phyloP scores from a whole-genome alignment of 23 tunicate species.

The Trididemnum clinides region DNA sequence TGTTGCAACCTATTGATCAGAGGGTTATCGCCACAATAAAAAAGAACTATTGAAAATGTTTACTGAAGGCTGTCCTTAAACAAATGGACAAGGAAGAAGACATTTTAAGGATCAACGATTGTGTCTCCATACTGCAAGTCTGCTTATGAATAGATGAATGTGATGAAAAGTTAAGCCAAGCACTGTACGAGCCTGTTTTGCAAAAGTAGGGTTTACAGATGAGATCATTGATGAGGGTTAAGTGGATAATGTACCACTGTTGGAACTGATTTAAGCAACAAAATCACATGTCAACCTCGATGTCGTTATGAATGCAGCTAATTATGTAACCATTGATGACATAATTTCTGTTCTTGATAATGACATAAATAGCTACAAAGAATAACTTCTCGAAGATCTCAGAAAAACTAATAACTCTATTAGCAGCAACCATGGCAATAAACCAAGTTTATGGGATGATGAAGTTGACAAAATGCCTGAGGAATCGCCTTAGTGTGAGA shows the following conservation, averaged over 20 bases:
- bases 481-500: background rate
- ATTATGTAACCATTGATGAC: background rate
- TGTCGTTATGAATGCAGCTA: background rate
- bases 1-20: too few species aligned
- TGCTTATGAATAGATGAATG: background rate
- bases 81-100: too few species aligned
- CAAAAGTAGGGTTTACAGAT: background rate
- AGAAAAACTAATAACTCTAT: background rate
- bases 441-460: background rate
- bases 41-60: too few species aligned
- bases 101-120: too few species aligned
- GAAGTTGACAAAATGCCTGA: too few species aligned
- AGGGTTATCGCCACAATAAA: too few species aligned
- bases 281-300: background rate
- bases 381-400: background rate
- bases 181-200: background rate
- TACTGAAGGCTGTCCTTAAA: too few species aligned
- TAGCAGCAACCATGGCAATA: background rate
- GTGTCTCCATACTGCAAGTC: too few species aligned
- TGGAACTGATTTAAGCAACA: too few species aligned
- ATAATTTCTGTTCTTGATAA: background rate
- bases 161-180: background rate
- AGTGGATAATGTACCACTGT: background rate
- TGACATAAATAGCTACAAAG: background rate
- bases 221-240: background rate